A percentile compares a stretch with the other conserved stretches of the same genome.
These are phyloP conservation scores for Drosophila yooni DNA, from an alignment of 2,888 invertebrate genomes.

Conservation along the genomic window DNA sequence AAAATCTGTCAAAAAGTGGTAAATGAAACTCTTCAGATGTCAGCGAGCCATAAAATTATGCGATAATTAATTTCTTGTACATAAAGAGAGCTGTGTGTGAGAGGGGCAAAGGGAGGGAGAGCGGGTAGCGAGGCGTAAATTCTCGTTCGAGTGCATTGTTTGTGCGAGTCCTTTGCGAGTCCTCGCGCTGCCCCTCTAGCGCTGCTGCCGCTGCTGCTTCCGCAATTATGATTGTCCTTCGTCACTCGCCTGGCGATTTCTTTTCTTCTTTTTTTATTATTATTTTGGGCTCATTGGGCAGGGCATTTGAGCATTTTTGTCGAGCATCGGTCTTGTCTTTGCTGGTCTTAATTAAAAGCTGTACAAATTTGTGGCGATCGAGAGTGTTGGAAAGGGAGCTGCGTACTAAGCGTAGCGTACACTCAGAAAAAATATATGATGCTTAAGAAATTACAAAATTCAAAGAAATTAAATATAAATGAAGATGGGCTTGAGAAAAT, in stretches of 20 bases:
- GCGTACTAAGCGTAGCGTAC: constrained; percentile 9
- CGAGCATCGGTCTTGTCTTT: constrained; percentile 61
- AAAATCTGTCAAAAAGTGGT: constrained; percentile 78
- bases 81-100: constrained; percentile 10
- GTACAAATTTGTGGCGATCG: constrained; percentile 59
- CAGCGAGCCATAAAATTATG: constrained; percentile 84
- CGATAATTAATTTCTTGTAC: constrained; percentile 83
- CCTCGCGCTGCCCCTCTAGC: neutral
- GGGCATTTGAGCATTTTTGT: constrained; percentile 41
- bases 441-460: neutral
- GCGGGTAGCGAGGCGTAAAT: constrained; percentile 32
- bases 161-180: constrained; percentile 48
- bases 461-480: neutral
- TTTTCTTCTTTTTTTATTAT: constrained; percentile 22
- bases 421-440: neutral
- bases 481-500: neutral
- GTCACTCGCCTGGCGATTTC: constrained; percentile 66
- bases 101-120: neutral
- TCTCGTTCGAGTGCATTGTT: constrained; percentile 65
- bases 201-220: constrained; percentile 46
- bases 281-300: constrained; percentile 54
- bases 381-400: constrained; percentile 1
- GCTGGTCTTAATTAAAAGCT: constrained; percentile 75
- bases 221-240: constrained; percentile 78
- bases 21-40: constrained; percentile 81